Evolutionary conservation across 2,888 invertebrate genomes (phyloP).

Genomic region (Stegana nigrithorax): DNA sequence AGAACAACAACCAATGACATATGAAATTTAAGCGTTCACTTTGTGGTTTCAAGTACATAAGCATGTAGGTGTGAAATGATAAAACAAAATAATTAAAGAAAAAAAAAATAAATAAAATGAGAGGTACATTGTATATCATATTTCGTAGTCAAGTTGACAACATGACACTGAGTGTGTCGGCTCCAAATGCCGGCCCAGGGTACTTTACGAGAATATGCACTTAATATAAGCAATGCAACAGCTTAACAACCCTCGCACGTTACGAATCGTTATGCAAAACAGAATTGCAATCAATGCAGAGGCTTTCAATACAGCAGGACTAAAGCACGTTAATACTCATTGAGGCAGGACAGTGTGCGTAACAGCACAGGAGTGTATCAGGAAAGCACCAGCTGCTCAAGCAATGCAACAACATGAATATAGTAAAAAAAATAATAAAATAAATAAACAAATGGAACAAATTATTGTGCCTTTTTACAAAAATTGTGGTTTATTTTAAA

Average conservation of each 20-base stretch:
- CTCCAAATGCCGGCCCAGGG: neutral
- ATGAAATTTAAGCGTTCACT: neutral
- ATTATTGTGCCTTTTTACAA: neutral
- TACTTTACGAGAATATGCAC: too few species aligned
- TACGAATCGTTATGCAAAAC: constrained; percentile 3
- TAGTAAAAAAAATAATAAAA: too few species aligned
- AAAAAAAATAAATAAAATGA: neutral
- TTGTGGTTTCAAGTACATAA: too few species aligned
- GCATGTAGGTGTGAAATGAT: too few species aligned
- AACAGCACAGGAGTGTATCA: neutral
- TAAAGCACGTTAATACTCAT: constrained; percentile 1
- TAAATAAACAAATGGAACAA: neutral
- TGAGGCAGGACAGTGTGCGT: constrained; percentile 14
- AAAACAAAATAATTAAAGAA: neutral
- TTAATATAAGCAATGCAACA: neutral
- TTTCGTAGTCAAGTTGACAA: neutral
- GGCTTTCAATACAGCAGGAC: neutral
- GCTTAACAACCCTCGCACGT: neutral
- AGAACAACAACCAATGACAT: constrained; percentile 5
- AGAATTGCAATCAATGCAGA: neutral
- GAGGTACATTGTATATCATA: neutral
- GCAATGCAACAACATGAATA: too few species aligned
- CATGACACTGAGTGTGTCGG: neutral
- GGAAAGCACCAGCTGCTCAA: neutral
- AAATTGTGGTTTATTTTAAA: neutral